These are phyloP conservation scores for Phataginus tetradactyla DNA, from an alignment of 2,797 vertebrate genomes.

Conservation along the genomic window DNA sequence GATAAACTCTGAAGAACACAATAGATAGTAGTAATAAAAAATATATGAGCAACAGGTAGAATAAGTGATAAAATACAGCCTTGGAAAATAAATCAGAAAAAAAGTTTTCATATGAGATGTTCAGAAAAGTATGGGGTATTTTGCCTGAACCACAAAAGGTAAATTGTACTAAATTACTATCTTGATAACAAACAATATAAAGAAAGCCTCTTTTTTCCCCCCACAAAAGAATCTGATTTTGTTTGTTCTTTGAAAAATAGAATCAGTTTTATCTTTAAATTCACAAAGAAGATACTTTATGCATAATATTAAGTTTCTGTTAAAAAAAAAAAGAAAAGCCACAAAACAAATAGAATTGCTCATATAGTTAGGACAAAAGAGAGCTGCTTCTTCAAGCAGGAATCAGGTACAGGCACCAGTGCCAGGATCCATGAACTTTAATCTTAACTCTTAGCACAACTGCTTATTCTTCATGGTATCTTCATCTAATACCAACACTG, in stretches of 20 bases:
- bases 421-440: conserved; percentile 15
- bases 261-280: conserved; percentile 45
- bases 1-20: conserved; percentile 34
- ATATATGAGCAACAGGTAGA: conserved; percentile 15
- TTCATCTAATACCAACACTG: not conserved
- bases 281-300: conserved; percentile 40
- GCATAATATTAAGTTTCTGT: not conserved
- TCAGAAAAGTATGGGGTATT: not conserved
- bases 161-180: conserved; percentile 35
- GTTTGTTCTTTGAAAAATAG: not conserved
- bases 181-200: conserved; percentile 1
- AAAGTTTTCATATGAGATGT: not conserved
- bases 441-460: not conserved
- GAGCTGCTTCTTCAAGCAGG: not conserved
- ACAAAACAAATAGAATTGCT: conserved; percentile 26
- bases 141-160: conserved; percentile 34
- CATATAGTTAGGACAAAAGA: not conserved
- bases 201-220: not conserved
- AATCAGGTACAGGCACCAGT: not conserved
- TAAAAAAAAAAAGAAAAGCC: not conserved
- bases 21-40: not conserved
- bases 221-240: conserved; percentile 15
- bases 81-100: conserved; percentile 2
- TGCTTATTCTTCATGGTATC: conserved; percentile 35
- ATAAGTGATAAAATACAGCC: conserved; percentile 4